Evolutionary conservation across 30 jellyfish, hydroid and myxozoan species (phyloP).

Genomic region (Chrysaora quinquecirrha): DNA sequence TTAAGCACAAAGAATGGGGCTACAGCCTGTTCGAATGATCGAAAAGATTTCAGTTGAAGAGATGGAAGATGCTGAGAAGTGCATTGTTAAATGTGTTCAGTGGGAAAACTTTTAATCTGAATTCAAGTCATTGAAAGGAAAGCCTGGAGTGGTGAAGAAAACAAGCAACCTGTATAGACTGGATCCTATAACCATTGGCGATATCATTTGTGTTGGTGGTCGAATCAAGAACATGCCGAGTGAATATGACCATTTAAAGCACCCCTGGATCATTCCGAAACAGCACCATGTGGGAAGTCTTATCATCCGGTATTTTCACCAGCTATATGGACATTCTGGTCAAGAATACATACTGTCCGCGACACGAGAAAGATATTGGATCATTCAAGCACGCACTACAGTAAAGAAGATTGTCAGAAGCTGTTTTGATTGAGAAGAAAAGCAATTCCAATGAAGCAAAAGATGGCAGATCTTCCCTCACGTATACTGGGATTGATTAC

Average conservation of each 20-base stretch:
- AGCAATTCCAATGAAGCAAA: not conserved
- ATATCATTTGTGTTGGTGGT: not conserved
- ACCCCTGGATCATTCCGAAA: not conserved
- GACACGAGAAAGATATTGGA: not conserved
- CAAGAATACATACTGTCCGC: not conserved
- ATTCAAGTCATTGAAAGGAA: not conserved
- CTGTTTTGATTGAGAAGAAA: not conserved
- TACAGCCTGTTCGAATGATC: not conserved
- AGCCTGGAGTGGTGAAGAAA: not conserved
- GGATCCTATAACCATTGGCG: not conserved
- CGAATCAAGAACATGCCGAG: constrained; percentile 1
- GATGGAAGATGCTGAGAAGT: not conserved
- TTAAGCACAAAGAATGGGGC: not conserved
- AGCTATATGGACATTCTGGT: not conserved
- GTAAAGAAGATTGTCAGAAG: not conserved
- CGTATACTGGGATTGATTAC: not conserved
- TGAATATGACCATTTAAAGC: not conserved
- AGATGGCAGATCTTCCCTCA: not conserved
- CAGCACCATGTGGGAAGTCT: not conserved
- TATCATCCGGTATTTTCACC: not conserved
- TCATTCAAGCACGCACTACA: not conserved
- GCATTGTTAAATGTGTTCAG: not conserved
- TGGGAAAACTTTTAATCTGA: not conserved
- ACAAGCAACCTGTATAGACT: not conserved
- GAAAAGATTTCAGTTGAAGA: not conserved